These are phyloP conservation scores for Caloenas nicobarica DNA, from an alignment of 2,113 vertebrate genomes.

Conservation along the genomic window DNA sequence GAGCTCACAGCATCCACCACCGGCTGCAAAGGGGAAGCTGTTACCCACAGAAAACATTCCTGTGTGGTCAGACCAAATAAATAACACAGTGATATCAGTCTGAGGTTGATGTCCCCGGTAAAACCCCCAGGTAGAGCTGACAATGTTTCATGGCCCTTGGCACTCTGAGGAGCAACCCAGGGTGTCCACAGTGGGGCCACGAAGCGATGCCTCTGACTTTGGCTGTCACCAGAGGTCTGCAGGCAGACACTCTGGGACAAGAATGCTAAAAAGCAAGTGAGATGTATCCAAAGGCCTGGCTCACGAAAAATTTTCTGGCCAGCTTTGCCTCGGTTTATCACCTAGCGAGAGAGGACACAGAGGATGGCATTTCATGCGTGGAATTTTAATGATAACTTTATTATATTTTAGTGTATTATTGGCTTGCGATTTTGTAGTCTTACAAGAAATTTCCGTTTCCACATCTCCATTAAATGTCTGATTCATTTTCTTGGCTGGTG, in stretches of 20 bases:
- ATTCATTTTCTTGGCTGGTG: constrained; percentile 71
- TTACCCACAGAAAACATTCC: neutral
- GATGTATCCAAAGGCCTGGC: neutral
- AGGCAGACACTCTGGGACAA: neutral
- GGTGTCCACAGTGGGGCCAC: fast-evolving
- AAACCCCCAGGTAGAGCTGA: neutral
- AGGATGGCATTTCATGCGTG: neutral
- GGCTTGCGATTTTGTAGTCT: constrained; percentile 55
- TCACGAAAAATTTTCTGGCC: neutral
- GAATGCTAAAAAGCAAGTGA: neutral
- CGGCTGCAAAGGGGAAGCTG: neutral
- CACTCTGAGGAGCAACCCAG: neutral
- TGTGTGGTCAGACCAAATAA: neutral
- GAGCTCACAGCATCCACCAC: neutral
- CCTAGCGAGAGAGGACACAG: neutral
- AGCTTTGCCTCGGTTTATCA: neutral
- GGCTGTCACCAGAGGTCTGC: neutral
- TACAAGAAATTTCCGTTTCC: constrained; percentile 75
- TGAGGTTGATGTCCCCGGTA: neutral
- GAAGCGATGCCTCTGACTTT: neutral
- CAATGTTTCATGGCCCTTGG: neutral
- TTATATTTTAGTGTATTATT: constrained; percentile 62
- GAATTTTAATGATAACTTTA: constrained; percentile 70
- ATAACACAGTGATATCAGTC: fast-evolving
- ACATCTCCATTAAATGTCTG: constrained; percentile 68